Base-by-base conservation (phyloP, 2,797 vertebrate species). In the Crocidura indochinensis region DNA sequence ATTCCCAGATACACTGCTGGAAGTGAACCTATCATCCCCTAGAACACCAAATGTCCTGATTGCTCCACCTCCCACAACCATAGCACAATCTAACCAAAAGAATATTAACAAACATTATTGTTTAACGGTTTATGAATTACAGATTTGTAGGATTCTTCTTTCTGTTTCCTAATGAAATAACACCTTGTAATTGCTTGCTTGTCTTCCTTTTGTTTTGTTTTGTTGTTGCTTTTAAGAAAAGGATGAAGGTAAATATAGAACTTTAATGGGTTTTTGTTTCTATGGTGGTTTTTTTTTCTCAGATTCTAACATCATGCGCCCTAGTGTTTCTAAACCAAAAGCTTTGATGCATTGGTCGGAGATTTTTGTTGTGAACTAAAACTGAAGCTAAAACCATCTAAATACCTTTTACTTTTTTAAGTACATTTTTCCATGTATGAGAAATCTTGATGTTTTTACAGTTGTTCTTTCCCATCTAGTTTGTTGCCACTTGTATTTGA, bases 231-330 rank as follows among this genome's bases (percentile, higher is more conserved):
- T 22, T 60, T 60, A 60, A 93, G 87, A 49, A 51, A 44, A 80
- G 79, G 26, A 78, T 46, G 44, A 22, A 26, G 64, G 47, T 29
- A 92, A 62, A 49, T 38, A 38, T 38, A 88, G 27, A 87, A 53
- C 44, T 60, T 56, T 74, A 51, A 77, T 85, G 67, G 31, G 27
- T 93, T 88, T 90, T 77, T 24, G 68, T 95, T 92, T 95, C 90
- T 81, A 73, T 91, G 84, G 86, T 90, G 68, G 80, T 69, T 17
- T 64, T 26, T 91, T 91, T 90, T 84, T 60, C 22, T 20, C 53
- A 56, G 44, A 46, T 85, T 56, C 51, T 92, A 69, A 80, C 17
- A 91, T 27, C 53, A 20, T 78, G 47, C 76, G 38, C 72, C 65
- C 90, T 88, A 77, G 27, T 77, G 46, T 91, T 95, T 84, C 68